Evolutionary conservation across 2,113 vertebrate species (phyloP).

Genomic region (Gadus chalcogrammus): DNA sequence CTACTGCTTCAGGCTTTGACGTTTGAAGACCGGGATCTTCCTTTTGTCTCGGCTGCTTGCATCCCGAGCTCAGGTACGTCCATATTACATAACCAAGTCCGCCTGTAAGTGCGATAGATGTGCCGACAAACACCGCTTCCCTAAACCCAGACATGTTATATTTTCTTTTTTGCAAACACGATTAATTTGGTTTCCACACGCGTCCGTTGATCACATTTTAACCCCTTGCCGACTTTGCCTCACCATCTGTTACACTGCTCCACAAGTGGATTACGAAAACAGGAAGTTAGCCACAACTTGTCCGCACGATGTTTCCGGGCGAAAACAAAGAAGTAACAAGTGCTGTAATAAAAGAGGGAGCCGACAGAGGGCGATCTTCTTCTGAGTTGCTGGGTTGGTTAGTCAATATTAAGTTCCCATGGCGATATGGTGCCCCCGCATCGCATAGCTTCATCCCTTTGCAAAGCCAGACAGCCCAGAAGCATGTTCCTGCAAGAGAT

Average conservation of each 20-base stretch:
- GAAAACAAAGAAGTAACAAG: neutral
- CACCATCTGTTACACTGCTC: neutral
- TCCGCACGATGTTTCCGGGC: neutral
- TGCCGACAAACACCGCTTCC: constrained; percentile 53
- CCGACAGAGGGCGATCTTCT: neutral
- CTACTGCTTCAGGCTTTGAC: neutral
- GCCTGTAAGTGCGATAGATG: constrained; percentile 58
- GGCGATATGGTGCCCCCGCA: no score
- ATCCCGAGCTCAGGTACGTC: constrained; percentile 39
- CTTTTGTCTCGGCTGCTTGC: neutral
- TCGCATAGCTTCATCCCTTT: no score
- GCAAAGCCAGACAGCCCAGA: no score
- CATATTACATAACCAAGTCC: constrained; percentile 67
- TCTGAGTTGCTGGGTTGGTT: no score
- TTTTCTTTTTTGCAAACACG: neutral
- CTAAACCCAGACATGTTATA: constrained; percentile 59
- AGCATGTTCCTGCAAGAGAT: no score
- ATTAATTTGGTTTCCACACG: no score
- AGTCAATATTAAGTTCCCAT: no score
- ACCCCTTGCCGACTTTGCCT: neutral
- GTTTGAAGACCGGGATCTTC: neutral
- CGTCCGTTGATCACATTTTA: no score
- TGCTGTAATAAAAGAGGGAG: neutral
- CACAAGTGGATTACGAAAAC: constrained; percentile 64
- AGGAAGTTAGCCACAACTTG: constrained; percentile 45